Conservation (phyloP, 2,797 vertebrate genomes). For the Eospalax fontanierii region DNA sequence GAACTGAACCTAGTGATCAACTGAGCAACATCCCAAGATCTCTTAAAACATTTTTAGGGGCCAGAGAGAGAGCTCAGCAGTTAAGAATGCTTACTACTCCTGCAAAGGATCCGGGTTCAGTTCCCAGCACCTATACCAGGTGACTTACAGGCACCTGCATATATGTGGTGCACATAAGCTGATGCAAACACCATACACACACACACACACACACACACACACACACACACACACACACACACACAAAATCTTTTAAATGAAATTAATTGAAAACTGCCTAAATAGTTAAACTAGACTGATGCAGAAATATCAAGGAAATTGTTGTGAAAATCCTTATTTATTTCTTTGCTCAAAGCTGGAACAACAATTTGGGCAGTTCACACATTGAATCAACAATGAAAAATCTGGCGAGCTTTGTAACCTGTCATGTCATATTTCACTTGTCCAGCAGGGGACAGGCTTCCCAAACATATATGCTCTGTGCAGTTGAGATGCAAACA, state of each 20-base stretch:
- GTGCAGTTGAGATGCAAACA: neutral
- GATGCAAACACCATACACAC: too few relatives aligned
- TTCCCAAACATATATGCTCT: slow-evolving; percentile 72
- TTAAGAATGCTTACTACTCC: too few relatives aligned
- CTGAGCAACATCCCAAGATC: neutral
- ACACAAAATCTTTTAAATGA: too few relatives aligned
- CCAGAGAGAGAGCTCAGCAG: too few relatives aligned
- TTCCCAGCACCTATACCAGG: too few relatives aligned
- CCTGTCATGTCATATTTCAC: neutral
- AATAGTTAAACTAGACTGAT: neutral
- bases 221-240: too few relatives aligned
- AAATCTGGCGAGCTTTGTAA: slow-evolving; percentile 2
- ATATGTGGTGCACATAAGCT: too few relatives aligned
- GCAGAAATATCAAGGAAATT: neutral
- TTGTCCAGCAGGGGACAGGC: slow-evolving; percentile 75
- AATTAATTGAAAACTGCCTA: neutral
- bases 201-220: too few relatives aligned
- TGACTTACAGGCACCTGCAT: too few relatives aligned
- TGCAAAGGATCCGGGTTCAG: too few relatives aligned
- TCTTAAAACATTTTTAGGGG: neutral
- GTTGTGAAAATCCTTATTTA: neutral
- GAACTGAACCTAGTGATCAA: neutral
- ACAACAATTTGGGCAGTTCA: neutral
- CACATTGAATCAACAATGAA: neutral
- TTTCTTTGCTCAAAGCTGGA: neutral